These are phyloP conservation scores for Cryptocephalus moraei DNA, from an alignment of 2,888 invertebrate species.

Conservation along the genomic window DNA sequence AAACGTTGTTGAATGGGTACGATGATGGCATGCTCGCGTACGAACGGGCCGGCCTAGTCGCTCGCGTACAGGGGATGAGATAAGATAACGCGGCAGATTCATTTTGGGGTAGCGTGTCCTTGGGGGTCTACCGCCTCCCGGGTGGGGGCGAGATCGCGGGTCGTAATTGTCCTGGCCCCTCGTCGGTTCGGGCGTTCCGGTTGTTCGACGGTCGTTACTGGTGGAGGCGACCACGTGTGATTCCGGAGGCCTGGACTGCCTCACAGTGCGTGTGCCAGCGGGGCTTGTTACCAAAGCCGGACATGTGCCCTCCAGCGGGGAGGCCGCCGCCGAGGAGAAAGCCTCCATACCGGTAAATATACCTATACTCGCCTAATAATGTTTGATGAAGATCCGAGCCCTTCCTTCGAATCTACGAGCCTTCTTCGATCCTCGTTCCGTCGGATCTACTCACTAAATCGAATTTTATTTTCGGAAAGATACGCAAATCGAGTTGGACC, in stretches of 20 bases:
- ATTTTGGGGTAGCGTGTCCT: too few relatives aligned
- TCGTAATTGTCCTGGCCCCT: background rate
- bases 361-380: background rate
- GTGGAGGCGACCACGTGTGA: slow-evolving; percentile 33
- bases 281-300: slow-evolving; percentile 39
- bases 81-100: too few relatives aligned
- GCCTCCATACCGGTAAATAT: slow-evolving; percentile 38
- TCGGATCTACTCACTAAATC: too few relatives aligned
- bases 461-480: too few relatives aligned
- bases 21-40: background rate
- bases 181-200: background rate
- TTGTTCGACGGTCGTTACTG: background rate
- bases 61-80: too few relatives aligned
- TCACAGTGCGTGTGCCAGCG: slow-evolving; percentile 41
- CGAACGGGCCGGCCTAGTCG: too few relatives aligned
- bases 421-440: too few relatives aligned
- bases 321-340: slow-evolving; percentile 40
- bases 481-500: too few relatives aligned
- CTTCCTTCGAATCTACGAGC: too few relatives aligned
- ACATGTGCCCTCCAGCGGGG: slow-evolving; percentile 41
- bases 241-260: slow-evolving; percentile 35
- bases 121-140: slow-evolving; percentile 14
- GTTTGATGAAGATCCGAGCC: slow-evolving; percentile 1
- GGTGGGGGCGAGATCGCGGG: background rate
- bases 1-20: slow-evolving; percentile 5